phyloP scores from a whole-genome alignment of 2,797 vertebrate genomes.

The Chaetophractus vellerosus region DNA sequence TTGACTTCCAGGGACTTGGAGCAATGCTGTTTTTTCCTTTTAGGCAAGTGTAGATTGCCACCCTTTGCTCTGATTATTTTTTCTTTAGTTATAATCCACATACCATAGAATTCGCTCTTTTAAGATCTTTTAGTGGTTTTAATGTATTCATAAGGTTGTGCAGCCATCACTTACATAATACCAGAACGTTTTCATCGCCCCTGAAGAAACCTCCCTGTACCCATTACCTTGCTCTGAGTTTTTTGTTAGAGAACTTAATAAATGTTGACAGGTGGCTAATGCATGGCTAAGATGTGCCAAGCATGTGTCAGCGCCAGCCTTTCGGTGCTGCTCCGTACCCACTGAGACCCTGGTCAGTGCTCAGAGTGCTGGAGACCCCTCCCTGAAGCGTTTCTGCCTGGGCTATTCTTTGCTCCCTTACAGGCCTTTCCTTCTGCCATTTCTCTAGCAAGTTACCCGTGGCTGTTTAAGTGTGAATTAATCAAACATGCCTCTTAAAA shows the following conservation, averaged over 20 bases:
- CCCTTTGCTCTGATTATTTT: background rate
- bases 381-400: background rate
- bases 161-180: background rate
- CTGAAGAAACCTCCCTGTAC: background rate
- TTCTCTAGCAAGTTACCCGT: background rate
- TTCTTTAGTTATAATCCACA: background rate
- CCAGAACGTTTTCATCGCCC: background rate
- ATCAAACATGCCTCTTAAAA: background rate
- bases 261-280: background rate
- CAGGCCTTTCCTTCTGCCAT: background rate
- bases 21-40: background rate
- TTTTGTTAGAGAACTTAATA: background rate
- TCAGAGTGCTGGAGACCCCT: fast-evolving
- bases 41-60: background rate
- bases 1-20: background rate
- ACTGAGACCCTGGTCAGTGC: fast-evolving
- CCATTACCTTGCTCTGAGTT: background rate
- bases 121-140: background rate
- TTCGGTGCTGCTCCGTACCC: background rate
- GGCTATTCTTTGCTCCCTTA: background rate
- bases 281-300: background rate
- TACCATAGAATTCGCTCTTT: background rate
- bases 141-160: background rate
- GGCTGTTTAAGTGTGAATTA: background rate
- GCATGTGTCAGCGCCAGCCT: background rate